Evolutionary conservation across 2,113 vertebrate genomes (phyloP), one percentile per base, ranked within the genome.

Genomic region (Salvelinus sp.): DNA sequence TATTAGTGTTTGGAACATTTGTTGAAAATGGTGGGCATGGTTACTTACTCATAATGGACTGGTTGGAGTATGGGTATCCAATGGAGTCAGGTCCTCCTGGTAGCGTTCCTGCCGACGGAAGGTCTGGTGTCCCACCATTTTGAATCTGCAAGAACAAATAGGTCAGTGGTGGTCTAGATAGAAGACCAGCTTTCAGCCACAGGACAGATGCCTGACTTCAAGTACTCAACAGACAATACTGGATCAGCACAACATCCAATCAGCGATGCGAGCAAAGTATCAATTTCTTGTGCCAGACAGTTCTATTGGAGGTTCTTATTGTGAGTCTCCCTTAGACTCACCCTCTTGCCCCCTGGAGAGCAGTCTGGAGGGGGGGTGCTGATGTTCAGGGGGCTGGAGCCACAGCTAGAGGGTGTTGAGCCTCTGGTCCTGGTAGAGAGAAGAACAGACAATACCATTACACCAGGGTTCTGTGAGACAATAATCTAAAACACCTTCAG

Each of bases 401-500:
- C 96, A 69, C 97, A 99, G 92, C 98, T 99, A 68, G 98, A 99
- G 47, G 98, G 97, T 0, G 98, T 98, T 4, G 98, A 99, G 74
- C 98, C 97, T 82, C 97, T 94, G 87, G 98, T 98, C 94, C 97
- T 99, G 73, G 4, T 5, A 54, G 50, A 54, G 13, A 54, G 13
- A 54, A 14, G 16, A 18, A 54, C 3, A 54, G 16, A 54, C 50
- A 54, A 18, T 54, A 54, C 50, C 3, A 1, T 54, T 54, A 54
- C 38, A 44, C 50, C 50, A 54, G 50, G 50, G 38, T 44, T 44
- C 38, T 44, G 38, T 44, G 38, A 54, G 4, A 54, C 16, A 4
- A 12, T 50, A 3, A 50, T 50, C 38, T 10, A 44, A 10, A 44
- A 44, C 16, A 18, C 7, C 38, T 44, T 44, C 38, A 54, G 50